phyloP scores from a whole-genome alignment of 2,888 invertebrate species.

The Hypomecis atomaria region DNA sequence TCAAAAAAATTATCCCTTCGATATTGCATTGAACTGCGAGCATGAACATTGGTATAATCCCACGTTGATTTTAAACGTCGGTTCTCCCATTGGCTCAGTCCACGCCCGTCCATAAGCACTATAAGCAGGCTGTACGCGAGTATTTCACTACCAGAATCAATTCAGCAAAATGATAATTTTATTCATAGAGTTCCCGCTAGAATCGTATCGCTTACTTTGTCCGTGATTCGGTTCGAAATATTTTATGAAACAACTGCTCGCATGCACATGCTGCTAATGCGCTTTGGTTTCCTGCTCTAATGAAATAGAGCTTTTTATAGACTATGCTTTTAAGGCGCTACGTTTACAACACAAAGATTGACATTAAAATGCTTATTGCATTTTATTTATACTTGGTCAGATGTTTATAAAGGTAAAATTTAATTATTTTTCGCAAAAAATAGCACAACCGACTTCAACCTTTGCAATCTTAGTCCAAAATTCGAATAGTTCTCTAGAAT shows the following conservation, averaged over 20 bases:
- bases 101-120: conserved; percentile 67
- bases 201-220: conserved; percentile 82
- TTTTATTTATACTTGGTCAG: too few relatives aligned
- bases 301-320: conserved; percentile 33
- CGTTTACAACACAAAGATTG: neutral
- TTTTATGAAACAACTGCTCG: conserved; percentile 68
- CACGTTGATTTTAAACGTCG: neutral
- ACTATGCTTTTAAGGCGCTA: conserved; percentile 12
- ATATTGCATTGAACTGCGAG: too few relatives aligned
- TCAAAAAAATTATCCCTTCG: too few relatives aligned
- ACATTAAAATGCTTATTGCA: too few relatives aligned
- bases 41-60: neutral
- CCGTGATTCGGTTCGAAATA: conserved; percentile 80
- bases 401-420: too few relatives aligned
- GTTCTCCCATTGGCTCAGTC: conserved; percentile 37
- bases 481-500: too few relatives aligned
- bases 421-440: too few relatives aligned
- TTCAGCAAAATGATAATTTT: conserved; percentile 83
- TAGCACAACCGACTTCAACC: too few relatives aligned
- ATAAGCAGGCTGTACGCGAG: conserved; percentile 71
- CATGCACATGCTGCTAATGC: conserved; percentile 56
- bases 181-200: conserved; percentile 82
- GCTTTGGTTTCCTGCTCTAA: conserved; percentile 44
- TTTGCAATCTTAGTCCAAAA: too few relatives aligned
- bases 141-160: conserved; percentile 81